These are phyloP conservation scores for Sparidentex hasta DNA, from an alignment of 2,797 vertebrate species.

Conservation along the genomic window DNA sequence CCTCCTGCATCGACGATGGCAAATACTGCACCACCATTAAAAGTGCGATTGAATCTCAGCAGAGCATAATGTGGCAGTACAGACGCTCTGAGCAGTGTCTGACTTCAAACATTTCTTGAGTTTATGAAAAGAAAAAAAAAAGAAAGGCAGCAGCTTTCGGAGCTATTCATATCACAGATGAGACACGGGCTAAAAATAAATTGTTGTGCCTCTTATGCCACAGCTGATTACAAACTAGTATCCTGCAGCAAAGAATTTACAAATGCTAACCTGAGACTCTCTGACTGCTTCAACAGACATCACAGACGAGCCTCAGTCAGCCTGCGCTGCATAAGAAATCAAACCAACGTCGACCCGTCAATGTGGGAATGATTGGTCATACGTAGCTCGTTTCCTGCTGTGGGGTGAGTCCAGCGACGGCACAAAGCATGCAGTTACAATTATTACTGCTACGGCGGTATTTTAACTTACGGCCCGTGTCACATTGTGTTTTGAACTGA, in stretches of 20 bases:
- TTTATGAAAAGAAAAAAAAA: conserved; percentile 11
- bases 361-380: conserved; percentile 8
- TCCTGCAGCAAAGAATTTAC: conserved; percentile 38
- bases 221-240: conserved; percentile 53
- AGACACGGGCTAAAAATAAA: conserved; percentile 70
- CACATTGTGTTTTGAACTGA: background rate
- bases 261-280: conserved; percentile 47
- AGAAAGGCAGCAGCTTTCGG: conserved; percentile 43
- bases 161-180: conserved; percentile 67
- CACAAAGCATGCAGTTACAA: background rate
- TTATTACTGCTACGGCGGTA: too few species aligned
- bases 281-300: conserved; percentile 37
- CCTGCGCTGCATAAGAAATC: conserved; percentile 22
- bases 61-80: conserved; percentile 1
- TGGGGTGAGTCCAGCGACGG: background rate
- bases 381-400: background rate
- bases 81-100: conserved; percentile 31
- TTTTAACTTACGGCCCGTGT: too few species aligned
- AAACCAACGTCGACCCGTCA: background rate
- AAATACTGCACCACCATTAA: background rate
- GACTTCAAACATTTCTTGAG: conserved; percentile 44
- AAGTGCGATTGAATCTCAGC: background rate
- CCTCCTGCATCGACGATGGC: background rate
- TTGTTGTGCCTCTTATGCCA: conserved; percentile 40
- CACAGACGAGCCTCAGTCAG: conserved; percentile 7